Base-by-base conservation (phyloP, 2,888 invertebrate species). In the Oithona nana region DNA sequence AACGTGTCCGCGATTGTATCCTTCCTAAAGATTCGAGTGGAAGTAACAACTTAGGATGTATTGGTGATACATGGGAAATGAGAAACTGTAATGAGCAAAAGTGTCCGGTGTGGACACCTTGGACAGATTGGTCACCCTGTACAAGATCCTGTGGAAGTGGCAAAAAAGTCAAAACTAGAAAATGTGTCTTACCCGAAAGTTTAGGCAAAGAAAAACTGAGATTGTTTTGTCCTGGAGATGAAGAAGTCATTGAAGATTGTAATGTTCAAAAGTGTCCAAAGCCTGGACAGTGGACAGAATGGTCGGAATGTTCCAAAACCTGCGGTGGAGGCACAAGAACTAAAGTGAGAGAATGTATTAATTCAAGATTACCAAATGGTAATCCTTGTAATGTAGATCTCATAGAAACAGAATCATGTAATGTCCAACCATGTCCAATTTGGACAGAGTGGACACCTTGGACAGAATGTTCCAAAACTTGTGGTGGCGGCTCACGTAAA, bases 61-160 rank as follows among this genome's bases (percentile, higher is more conserved):
- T 20, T 28, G 61, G 61, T 3, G 61, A 61, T 22, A 51, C 26
- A 1, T n/a, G 24, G 29, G 61, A 61, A 30, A 52, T 50, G 28
- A 61, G 54, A 28, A 26, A 28, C 16, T 61, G 61, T 29, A 61
- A 61, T 52, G 54, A 28, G 13, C n/a, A 30, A n/a, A 50, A 50
- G 11, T 61, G 61, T 29, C 61, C 61, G 26, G 22, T 29, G 8
- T 61, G 61, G 61, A 52, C 61, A 6, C 78, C 82, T 39, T 77
- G 84, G 67, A 80, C 83, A 31, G 84, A 85, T 66, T 90, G 88
- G 88, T 82, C 84, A 1, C 24, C 8, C 3, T 61, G 61, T 6
- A 22, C 52, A 6, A 49, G 20, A n/a, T 29, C 52, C 6, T 61
- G 61, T 52, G 61, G 61, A 28, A 29, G 52, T n/a, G 30, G 50